phyloP scores from a whole-genome alignment of 2,888 invertebrate genomes.

The Oscheius sp. region DNA sequence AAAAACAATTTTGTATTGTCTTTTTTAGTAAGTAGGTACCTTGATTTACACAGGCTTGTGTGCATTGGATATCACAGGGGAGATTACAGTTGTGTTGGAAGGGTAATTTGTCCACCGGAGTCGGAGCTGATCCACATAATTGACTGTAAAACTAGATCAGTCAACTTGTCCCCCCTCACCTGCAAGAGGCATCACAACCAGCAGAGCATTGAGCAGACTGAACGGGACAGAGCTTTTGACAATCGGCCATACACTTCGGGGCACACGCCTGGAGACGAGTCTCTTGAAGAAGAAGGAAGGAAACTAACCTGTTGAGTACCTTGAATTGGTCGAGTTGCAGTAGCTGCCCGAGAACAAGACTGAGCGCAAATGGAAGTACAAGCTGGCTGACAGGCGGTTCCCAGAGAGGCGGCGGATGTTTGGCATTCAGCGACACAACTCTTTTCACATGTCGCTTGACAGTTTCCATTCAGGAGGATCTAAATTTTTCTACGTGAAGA shows the following conservation, averaged over 20 bases:
- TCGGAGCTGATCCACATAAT: slow-evolving; percentile 47
- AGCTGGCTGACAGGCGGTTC: slow-evolving; percentile 42
- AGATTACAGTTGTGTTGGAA: slow-evolving; percentile 48
- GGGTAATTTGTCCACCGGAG: slow-evolving; percentile 42
- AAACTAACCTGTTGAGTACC: neutral
- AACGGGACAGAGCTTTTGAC: slow-evolving; percentile 44
- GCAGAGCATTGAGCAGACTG: slow-evolving; percentile 43
- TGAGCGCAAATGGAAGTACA: slow-evolving; percentile 43
- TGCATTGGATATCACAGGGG: slow-evolving; percentile 51
- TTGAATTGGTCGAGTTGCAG: slow-evolving; percentile 12
- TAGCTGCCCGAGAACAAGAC: slow-evolving; percentile 29
- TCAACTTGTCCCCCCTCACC: no score
- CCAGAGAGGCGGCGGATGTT: slow-evolving; percentile 2
- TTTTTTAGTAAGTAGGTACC: slow-evolving; percentile 11
- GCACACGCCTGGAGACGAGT: slow-evolving; percentile 33
- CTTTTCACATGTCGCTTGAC: slow-evolving; percentile 44
- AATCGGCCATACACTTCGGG: slow-evolving; percentile 51
- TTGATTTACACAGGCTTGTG: slow-evolving; percentile 48
- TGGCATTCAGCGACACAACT: slow-evolving; percentile 44
- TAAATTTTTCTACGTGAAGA: neutral
- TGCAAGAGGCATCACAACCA: slow-evolving; percentile 48
- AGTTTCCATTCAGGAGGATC: slow-evolving; percentile 30
- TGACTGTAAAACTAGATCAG: slow-evolving; percentile 33
- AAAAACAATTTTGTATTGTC: neutral
- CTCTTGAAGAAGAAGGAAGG: neutral